Percentiles rank a stretch among this genome's conserved stretches.
These are phyloP conservation scores for Caenorhabditis zanzibari DNA, from an alignment of 2,888 invertebrate genomes.

Conservation along the genomic window DNA sequence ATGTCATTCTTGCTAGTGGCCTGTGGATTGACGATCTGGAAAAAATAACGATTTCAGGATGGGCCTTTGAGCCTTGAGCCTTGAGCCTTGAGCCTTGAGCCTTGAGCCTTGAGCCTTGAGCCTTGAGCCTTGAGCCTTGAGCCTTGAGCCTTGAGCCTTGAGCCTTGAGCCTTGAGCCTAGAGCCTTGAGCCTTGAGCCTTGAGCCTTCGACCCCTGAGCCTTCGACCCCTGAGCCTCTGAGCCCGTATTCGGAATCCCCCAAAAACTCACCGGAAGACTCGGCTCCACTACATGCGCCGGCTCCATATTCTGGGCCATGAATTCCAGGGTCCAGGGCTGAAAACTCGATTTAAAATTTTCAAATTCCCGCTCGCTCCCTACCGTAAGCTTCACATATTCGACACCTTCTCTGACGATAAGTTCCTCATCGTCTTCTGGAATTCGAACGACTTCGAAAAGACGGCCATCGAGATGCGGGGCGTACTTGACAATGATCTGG, in stretches of 20 bases:
- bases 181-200: no score
- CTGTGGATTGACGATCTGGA: background rate
- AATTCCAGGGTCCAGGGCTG: background rate
- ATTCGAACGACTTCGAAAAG: background rate
- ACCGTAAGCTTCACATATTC: background rate
- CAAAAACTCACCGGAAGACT: background rate
- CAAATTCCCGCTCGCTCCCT: background rate
- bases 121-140: no score
- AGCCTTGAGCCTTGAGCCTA: no score
- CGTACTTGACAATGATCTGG: background rate
- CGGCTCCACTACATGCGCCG: background rate
- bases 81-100: no score
- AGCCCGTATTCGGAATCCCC: background rate
- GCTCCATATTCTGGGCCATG: background rate
- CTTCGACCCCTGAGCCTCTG: no score
- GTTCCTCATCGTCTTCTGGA: background rate
- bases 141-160: no score
- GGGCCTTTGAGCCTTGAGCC: no score
- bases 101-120: no score
- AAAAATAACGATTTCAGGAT: no score
- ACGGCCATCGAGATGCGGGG: background rate
- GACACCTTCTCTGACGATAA: background rate
- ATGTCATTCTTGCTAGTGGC: no score
- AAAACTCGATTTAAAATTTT: background rate
- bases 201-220: no score